A percentile compares a stretch with the other conserved stretches of the same genome.
Conservation (phyloP, 1,140 invertebrate genomes). For the Cryptotermes secundus region DNA sequence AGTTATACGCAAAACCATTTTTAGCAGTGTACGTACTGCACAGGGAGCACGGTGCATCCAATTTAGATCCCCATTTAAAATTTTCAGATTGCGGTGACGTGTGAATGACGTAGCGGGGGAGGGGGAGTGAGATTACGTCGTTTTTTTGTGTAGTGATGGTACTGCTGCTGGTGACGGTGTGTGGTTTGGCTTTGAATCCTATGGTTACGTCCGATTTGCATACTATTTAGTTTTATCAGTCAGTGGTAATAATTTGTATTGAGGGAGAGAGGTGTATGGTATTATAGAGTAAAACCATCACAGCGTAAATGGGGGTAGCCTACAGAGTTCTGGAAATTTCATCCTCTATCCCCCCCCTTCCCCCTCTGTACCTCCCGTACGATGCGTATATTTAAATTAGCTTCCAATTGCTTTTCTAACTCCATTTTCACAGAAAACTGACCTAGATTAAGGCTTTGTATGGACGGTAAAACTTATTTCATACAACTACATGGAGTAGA, state of each 20-base stretch:
- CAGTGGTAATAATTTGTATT: slow-evolving; percentile 14
- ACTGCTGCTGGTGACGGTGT: background rate
- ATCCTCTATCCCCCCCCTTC: background rate
- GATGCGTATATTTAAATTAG: background rate
- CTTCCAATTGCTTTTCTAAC: background rate
- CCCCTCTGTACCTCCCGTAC: background rate
- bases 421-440: slow-evolving; percentile 11
- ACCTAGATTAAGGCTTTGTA: slow-evolving; percentile 17
- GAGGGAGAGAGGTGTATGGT: slow-evolving; percentile 2
- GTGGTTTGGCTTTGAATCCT: slow-evolving; percentile 14
- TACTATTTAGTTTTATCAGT: slow-evolving; percentile 18
- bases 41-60: background rate
- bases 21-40: background rate
- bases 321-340: slow-evolving; percentile 4
- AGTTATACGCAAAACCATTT: background rate
- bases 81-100: slow-evolving; percentile 18
- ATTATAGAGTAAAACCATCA: slow-evolving; percentile 14
- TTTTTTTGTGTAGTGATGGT: background rate
- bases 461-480: slow-evolving; percentile 12
- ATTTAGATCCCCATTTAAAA: slow-evolving; percentile 18
- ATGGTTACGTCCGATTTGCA: background rate
- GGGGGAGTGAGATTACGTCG: slow-evolving; percentile 16
- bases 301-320: slow-evolving; percentile 7
- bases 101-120: slow-evolving; percentile 7
- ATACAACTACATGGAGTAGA: background rate